Evolutionary conservation across 2,888 invertebrate species (phyloP).

Genomic region (Agrotis exclamationis): DNA sequence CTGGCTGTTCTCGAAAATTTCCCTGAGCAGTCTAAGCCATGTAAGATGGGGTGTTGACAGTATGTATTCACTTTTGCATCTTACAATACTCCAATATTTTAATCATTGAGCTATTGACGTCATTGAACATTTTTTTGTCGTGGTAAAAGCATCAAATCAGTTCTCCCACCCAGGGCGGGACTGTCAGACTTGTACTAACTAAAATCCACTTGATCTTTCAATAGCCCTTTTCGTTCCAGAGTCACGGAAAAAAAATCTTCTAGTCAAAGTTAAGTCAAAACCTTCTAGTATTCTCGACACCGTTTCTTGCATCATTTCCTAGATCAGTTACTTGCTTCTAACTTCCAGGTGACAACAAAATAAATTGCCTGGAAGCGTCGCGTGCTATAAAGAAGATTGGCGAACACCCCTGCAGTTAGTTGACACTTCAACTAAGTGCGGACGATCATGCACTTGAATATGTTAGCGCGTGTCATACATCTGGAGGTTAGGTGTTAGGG

Average conservation of each 20-base stretch:
- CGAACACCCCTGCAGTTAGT: conserved; percentile 20
- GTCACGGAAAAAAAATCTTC: too few relatives aligned
- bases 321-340: background rate
- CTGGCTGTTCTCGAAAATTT: background rate
- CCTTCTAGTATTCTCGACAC: background rate
- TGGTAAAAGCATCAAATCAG: too few relatives aligned
- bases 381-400: conserved; percentile 29
- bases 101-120: too few relatives aligned
- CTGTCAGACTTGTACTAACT: too few relatives aligned
- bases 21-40: background rate
- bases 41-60: background rate
- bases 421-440: conserved; percentile 37
- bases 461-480: conserved; percentile 52
- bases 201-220: too few relatives aligned
- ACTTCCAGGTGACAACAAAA: background rate
- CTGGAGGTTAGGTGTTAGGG: conserved; percentile 33
- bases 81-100: too few relatives aligned
- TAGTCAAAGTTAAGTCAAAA: too few relatives aligned
- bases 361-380: conserved; percentile 23
- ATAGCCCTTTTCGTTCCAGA: too few relatives aligned
- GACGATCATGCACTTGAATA: conserved; percentile 64
- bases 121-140: too few relatives aligned
- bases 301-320: background rate
- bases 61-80: background rate
- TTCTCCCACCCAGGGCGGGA: too few relatives aligned